Percentiles rank a stretch among this genome's conserved stretches.
Evolutionary conservation across 2,113 vertebrate genomes (phyloP).

Genomic region (Hippoglossus stenolepis): DNA sequence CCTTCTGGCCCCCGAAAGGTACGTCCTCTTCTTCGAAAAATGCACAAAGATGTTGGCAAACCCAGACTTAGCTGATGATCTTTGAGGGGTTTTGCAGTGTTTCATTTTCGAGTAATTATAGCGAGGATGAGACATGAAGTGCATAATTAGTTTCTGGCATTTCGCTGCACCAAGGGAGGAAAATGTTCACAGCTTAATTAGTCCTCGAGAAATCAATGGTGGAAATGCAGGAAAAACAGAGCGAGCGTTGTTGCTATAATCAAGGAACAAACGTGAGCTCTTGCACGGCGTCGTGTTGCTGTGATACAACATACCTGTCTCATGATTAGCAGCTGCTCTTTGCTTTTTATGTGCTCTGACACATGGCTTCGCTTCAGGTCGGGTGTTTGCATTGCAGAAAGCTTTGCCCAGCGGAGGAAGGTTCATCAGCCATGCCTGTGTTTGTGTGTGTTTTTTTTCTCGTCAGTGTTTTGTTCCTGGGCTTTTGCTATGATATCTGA

Average conservation of each 20-base stretch:
- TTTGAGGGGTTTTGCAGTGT: constrained; percentile 58
- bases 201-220: constrained; percentile 74
- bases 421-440: constrained; percentile 38
- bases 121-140: constrained; percentile 72
- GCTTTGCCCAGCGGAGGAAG: constrained; percentile 45
- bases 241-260: constrained; percentile 47
- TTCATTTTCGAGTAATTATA: constrained; percentile 74
- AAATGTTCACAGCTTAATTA: constrained; percentile 71
- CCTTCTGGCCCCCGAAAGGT: constrained; percentile 21
- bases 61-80: constrained; percentile 60
- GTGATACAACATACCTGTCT: constrained; percentile 36
- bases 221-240: constrained; percentile 50
- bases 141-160: constrained; percentile 78
- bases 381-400: constrained; percentile 41
- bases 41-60: constrained; percentile 42
- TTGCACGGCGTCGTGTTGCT: background rate
- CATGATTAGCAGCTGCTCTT: constrained; percentile 14
- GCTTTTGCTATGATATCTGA: constrained; percentile 73
- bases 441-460: background rate
- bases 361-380: constrained; percentile 13
- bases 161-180: constrained; percentile 58
- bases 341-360: background rate
- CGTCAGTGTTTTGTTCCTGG: constrained; percentile 67
- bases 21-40: constrained; percentile 17
- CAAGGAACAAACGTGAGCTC: constrained; percentile 36